These are phyloP conservation scores for Edolisoma coerulescens DNA, from an alignment of 2,113 vertebrate species.

Conservation along the genomic window DNA sequence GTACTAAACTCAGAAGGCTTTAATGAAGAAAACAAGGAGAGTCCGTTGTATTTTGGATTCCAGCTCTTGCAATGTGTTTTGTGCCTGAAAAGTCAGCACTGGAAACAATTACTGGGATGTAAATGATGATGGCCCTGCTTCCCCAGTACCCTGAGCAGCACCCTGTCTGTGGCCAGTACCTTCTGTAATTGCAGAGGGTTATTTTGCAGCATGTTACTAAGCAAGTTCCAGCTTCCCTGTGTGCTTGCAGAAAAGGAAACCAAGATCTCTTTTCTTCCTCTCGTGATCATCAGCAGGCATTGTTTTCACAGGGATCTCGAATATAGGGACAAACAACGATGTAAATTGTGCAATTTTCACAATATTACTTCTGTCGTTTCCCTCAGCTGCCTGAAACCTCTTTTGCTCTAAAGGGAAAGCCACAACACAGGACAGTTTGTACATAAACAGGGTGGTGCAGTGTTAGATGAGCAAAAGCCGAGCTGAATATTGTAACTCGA, in stretches of 20 bases:
- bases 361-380: background rate
- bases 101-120: background rate
- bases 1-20: background rate
- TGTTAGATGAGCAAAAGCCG: background rate
- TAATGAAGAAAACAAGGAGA: background rate
- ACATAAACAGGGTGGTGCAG: conserved; percentile 23
- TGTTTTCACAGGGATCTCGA: conserved; percentile 40
- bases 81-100: background rate
- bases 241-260: conserved; percentile 6
- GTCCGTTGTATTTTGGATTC: background rate
- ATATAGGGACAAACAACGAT: conserved; percentile 25
- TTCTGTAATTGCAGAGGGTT: background rate
- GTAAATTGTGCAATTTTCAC: conserved; percentile 52
- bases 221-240: background rate
- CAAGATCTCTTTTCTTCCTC: conserved; percentile 37
- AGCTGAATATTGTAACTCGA: conserved; percentile 29
- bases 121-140: background rate
- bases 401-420: background rate
- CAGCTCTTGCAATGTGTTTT: background rate
- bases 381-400: background rate
- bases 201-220: conserved; percentile 10
- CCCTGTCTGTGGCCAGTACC: background rate
- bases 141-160: background rate
- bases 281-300: conserved; percentile 25
- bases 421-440: conserved; percentile 30